Conservation (phyloP, 2,797 vertebrate species). For the Melanogrammus aeglefinus region DNA sequence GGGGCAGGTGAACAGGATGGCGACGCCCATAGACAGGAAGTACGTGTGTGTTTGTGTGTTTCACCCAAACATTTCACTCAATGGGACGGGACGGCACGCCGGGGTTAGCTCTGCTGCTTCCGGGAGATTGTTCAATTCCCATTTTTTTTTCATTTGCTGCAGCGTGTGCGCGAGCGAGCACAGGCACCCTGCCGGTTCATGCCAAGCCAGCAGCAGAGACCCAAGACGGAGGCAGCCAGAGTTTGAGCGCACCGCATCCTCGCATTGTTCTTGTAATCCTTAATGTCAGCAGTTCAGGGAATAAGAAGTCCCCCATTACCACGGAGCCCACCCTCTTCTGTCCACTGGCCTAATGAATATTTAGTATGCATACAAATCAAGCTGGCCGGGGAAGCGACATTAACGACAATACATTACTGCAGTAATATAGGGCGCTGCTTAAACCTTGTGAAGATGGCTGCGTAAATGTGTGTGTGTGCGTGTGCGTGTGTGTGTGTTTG, state of each 20-base stretch:
- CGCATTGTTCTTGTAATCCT: slow-evolving; percentile 17
- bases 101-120: slow-evolving; percentile 14
- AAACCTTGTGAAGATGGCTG: neutral
- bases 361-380: slow-evolving; percentile 46
- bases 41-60: slow-evolving; percentile 1
- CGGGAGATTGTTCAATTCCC: slow-evolving; percentile 26
- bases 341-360: slow-evolving; percentile 36
- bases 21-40: slow-evolving; percentile 38
- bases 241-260: slow-evolving; percentile 14
- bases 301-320: neutral
- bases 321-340: neutral
- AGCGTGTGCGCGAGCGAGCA: neutral
- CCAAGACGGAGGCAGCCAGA: neutral
- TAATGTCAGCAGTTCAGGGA: slow-evolving; percentile 27
- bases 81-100: slow-evolving; percentile 19
- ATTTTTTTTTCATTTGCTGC: slow-evolving; percentile 24
- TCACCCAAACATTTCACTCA: slow-evolving; percentile 42
- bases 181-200: too few relatives aligned
- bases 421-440: slow-evolving; percentile 27
- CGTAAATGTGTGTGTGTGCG: neutral
- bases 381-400: slow-evolving; percentile 29
- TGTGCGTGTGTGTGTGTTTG: neutral
- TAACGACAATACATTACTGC: slow-evolving; percentile 32
- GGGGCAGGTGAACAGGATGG: slow-evolving; percentile 38
- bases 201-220: neutral